Conservation (phyloP, 2,113 vertebrate genomes). For the Zapus hudsonius region DNA sequence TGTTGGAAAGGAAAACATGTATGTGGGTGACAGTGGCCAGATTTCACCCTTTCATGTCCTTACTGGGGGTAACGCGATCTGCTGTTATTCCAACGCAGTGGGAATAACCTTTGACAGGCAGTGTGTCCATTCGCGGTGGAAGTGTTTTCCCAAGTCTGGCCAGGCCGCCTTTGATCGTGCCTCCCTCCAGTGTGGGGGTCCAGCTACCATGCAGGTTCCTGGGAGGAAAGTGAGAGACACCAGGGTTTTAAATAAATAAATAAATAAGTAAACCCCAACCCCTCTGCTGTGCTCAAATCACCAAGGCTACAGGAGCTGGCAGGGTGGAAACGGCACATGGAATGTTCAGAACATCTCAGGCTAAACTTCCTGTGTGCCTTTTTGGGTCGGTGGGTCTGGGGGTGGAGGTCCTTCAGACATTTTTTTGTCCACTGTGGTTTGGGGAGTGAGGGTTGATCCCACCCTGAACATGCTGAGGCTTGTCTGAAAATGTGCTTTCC, state of each 20-base stretch:
- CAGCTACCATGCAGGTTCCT: conserved; percentile 88
- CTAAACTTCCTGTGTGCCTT: conserved; percentile 28
- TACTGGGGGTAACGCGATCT: conserved; percentile 92
- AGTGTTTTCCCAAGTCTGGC: conserved; percentile 97
- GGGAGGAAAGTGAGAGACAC: conserved; percentile 75
- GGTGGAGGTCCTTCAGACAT: neutral
- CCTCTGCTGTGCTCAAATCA: conserved; percentile 57
- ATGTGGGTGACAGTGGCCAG: conserved; percentile 89
- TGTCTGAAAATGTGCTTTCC: conserved; percentile 76
- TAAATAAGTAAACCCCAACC: conserved; percentile 77
- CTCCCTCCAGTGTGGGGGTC: conserved; percentile 88
- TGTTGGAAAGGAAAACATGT: conserved; percentile 91
- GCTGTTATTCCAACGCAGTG: conserved; percentile 88
- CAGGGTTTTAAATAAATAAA: conserved; percentile 76
- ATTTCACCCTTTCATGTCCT: conserved; percentile 92
- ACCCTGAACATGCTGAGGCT: conserved; percentile 67
- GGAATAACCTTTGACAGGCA: conserved; percentile 96
- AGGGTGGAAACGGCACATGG: conserved; percentile 8
- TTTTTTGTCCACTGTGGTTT: conserved; percentile 45
- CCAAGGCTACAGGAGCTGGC: neutral
- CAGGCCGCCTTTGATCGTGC: conserved; percentile 92
- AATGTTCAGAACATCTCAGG: conserved; percentile 38
- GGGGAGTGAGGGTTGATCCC: conserved; percentile 6
- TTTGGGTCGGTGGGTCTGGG: conserved; percentile 41
- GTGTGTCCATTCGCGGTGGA: conserved; percentile 93